Evolutionary conservation across 2,888 invertebrate genomes (phyloP).

Genomic region (Corythucha ciliata): DNA sequence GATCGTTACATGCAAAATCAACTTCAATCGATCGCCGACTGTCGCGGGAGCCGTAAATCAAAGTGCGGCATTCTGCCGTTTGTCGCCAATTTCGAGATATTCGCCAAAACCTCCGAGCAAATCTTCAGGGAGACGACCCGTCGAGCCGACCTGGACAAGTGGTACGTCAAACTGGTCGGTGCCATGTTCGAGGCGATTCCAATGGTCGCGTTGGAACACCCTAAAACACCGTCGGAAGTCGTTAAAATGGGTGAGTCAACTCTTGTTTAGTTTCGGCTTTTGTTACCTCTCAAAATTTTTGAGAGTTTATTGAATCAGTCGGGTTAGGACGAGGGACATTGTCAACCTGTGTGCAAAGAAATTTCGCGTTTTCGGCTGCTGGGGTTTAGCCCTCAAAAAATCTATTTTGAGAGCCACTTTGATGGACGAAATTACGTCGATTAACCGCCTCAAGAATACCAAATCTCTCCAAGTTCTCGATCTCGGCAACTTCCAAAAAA

Average conservation of each 20-base stretch:
- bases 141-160: slow-evolving; percentile 83
- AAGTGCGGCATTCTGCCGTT: slow-evolving; percentile 86
- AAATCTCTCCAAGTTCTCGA: too few species aligned
- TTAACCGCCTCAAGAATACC: too few species aligned
- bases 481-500: too few species aligned
- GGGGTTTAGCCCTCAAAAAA: too few species aligned
- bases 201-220: slow-evolving; percentile 68
- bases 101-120: slow-evolving; percentile 75
- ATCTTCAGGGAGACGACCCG: slow-evolving; percentile 80
- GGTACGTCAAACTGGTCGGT: slow-evolving; percentile 71
- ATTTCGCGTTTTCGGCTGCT: too few species aligned
- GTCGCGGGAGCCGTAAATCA: slow-evolving; percentile 59
- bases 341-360: too few species aligned
- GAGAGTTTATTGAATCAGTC: slow-evolving; percentile 10
- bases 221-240: slow-evolving; percentile 86
- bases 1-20: slow-evolving; percentile 84
- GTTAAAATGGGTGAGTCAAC: slow-evolving; percentile 68
- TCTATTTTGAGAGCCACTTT: too few species aligned
- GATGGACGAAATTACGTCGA: too few species aligned
- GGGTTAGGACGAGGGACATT: too few species aligned
- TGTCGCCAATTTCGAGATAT: slow-evolving; percentile 78
- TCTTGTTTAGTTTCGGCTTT: neutral
- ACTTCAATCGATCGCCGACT: slow-evolving; percentile 69
- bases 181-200: slow-evolving; percentile 76
- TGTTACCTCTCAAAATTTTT: too few species aligned